Conservation (phyloP, 2,888 invertebrate genomes). For the Luperina nickerlii region DNA sequence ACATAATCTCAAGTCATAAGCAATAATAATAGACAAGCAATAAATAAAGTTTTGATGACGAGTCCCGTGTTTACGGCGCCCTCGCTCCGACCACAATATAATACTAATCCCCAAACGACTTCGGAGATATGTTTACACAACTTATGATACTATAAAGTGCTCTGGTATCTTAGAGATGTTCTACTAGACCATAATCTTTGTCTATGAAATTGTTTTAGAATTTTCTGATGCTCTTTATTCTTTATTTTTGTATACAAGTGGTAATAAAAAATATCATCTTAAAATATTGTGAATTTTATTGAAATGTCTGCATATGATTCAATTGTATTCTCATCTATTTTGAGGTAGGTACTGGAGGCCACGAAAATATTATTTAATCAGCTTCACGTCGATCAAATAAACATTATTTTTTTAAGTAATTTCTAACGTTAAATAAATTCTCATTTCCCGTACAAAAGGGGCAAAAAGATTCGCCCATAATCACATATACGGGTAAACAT, state of each 20-base stretch:
- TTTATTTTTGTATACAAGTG: constrained; percentile 19
- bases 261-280: constrained; percentile 11
- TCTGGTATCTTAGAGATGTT: constrained; percentile 34
- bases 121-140: constrained; percentile 52
- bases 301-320: constrained; percentile 26
- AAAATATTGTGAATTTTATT: constrained; percentile 35
- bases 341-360: not conserved
- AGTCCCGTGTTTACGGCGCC: constrained; percentile 68
- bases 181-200: not conserved
- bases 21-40: constrained; percentile 68
- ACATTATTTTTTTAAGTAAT: not conserved
- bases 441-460: not conserved
- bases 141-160: constrained; percentile 51
- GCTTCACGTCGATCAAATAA: not conserved
- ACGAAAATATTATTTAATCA: not conserved
- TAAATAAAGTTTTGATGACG: constrained; percentile 76
- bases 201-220: constrained; percentile 20
- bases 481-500: constrained; percentile 42
- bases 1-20: constrained; percentile 65
- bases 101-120: constrained; percentile 65
- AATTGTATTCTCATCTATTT: not conserved
- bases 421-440: not conserved
- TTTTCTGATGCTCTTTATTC: not conserved
- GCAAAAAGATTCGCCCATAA: constrained; percentile 26
- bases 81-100: constrained; percentile 59